Evolutionary conservation across 2,113 vertebrate species (phyloP).

Genomic region (Channa maculata): DNA sequence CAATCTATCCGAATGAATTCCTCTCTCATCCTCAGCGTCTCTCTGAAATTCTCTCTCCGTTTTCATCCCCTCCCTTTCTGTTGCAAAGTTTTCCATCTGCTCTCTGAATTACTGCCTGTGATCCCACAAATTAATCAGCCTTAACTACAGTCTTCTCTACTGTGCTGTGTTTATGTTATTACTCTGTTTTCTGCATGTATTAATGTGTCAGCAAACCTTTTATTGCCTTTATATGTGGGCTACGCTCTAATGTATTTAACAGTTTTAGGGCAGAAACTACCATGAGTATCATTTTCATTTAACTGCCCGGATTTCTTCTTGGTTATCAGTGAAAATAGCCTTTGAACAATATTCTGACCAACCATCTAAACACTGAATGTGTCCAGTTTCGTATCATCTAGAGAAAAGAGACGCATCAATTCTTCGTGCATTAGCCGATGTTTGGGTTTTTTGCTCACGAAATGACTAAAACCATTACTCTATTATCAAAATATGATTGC

Average conservation of each 20-base stretch:
- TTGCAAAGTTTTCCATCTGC: constrained; percentile 73
- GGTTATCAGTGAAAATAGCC: no score
- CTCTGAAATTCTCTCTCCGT: constrained; percentile 2
- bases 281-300: no score
- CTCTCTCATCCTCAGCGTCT: constrained; percentile 25
- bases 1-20: constrained; percentile 51
- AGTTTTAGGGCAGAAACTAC: background rate
- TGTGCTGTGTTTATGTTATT: no score
- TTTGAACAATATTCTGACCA: constrained; percentile 2
- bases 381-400: background rate
- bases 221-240: no score
- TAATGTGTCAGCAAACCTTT: no score
- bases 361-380: background rate
- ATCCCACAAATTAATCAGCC: constrained; percentile 42
- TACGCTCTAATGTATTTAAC: background rate
- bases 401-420: background rate
- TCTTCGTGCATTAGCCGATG: background rate
- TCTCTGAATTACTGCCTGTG: constrained; percentile 63
- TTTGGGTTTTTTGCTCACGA: background rate
- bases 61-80: constrained; percentile 6
- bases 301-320: no score
- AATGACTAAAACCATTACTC: background rate
- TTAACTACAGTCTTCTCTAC: no score
- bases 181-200: no score
- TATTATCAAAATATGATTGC: background rate